phyloP scores from a whole-genome alignment of 2,797 vertebrate species.

The Crax fasciolata region DNA sequence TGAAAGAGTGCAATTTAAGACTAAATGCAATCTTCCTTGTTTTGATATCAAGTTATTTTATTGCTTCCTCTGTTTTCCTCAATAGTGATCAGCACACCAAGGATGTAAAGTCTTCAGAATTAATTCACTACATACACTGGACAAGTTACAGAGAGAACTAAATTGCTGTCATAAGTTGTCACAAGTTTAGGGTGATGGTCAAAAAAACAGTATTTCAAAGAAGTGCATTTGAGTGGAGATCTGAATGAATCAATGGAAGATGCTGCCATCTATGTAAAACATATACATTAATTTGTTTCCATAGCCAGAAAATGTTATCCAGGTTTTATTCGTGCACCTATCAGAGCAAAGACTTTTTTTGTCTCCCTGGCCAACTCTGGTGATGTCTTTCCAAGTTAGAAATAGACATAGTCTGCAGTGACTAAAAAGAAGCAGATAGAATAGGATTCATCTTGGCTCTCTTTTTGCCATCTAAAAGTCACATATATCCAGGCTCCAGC shows the following conservation, averaged over 20 bases:
- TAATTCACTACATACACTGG: not conserved
- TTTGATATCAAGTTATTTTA: not conserved
- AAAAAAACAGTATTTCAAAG: constrained; percentile 28
- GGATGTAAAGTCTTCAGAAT: constrained; percentile 17
- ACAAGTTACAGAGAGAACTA: constrained; percentile 24
- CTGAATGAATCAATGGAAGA: not conserved
- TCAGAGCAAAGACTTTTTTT: fast-evolving
- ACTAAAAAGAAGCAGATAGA: not conserved
- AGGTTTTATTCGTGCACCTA: not conserved
- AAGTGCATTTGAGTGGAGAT: not conserved
- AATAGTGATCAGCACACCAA: not conserved
- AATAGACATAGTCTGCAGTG: not conserved
- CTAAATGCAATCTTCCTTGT: not conserved
- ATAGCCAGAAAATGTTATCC: not conserved
- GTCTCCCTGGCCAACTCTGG: not conserved
- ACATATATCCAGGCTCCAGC: not conserved
- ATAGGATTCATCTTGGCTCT: not conserved
- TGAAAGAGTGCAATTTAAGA: not conserved
- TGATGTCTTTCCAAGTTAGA: not conserved
- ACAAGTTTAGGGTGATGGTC: not conserved
- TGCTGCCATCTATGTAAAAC: not conserved
- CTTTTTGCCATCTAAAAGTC: not conserved
- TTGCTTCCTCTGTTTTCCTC: constrained; percentile 1
- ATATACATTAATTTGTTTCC: not conserved
- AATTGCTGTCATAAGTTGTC: not conserved